Conservation (phyloP, 2,113 vertebrate species). For the Etheostoma cragini region DNA sequence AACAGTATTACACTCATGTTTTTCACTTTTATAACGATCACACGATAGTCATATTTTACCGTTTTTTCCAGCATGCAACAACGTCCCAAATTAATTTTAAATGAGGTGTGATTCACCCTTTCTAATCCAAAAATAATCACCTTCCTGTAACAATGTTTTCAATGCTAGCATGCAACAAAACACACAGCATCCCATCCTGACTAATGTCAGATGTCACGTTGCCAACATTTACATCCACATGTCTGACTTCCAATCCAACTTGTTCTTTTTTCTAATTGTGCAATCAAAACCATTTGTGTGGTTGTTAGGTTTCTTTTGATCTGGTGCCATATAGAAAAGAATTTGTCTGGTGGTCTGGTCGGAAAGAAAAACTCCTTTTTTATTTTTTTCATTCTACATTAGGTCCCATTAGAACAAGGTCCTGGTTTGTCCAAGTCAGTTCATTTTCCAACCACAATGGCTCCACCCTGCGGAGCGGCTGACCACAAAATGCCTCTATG, state of each 20-base stretch:
- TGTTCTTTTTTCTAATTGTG: constrained; percentile 26
- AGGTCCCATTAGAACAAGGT: constrained; percentile 40
- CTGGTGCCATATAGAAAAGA: constrained; percentile 17
- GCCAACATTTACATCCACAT: constrained; percentile 35
- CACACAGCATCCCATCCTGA: constrained; percentile 33
- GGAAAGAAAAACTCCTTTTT: constrained; percentile 14
- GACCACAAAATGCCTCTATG: constrained; percentile 20
- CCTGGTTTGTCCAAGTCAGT: not conserved
- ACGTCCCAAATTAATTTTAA: constrained; percentile 4
- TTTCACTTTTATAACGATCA: not conserved
- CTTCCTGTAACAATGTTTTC: constrained; percentile 25
- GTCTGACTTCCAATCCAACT: constrained; percentile 36
- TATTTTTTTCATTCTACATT: not conserved
- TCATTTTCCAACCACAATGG: constrained; percentile 33
- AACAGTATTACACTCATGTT: not conserved
- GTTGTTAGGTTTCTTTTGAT: constrained; percentile 37
- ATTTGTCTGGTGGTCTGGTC: constrained; percentile 18
- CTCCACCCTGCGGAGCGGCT: constrained; percentile 20
- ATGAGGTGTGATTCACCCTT: not conserved
- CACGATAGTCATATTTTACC: not conserved
- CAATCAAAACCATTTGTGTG: constrained; percentile 48
- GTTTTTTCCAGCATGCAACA: not conserved
- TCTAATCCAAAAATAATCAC: constrained; percentile 50
- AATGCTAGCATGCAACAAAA: constrained; percentile 6
- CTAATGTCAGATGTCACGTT: constrained; percentile 11